Percentiles rank a stretch among this genome's conserved stretches.
phyloP scores from a whole-genome alignment of 1,140 invertebrate species.

The Nasonia vitripennis region DNA sequence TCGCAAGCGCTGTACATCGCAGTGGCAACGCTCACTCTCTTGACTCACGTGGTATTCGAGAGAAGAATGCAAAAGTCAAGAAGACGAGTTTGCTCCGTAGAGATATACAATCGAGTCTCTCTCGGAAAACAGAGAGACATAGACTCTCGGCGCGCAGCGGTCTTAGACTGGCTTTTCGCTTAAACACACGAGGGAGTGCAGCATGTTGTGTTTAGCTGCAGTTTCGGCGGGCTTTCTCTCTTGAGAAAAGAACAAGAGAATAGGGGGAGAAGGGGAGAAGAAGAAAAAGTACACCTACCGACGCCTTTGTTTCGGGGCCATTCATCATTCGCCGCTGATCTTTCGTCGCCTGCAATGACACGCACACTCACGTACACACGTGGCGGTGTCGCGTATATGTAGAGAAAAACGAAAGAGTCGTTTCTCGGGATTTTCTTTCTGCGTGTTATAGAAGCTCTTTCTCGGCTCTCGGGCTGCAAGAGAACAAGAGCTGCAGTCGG shows the following conservation, averaged over 20 bases:
- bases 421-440: background rate
- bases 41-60: background rate
- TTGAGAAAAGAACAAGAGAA: background rate
- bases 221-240: background rate
- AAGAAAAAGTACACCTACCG: background rate
- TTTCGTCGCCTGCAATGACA: background rate
- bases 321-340: slow-evolving; percentile 30
- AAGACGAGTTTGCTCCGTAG: background rate
- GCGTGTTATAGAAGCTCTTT: slow-evolving; percentile 13
- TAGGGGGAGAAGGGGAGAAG: background rate
- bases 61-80: slow-evolving; percentile 12
- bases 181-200: background rate
- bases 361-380: background rate
- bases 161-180: slow-evolving; percentile 25
- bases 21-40: background rate
- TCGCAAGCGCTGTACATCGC: too few relatives aligned
- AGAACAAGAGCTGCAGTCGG: background rate
- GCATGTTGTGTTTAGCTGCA: background rate
- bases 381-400: too few relatives aligned
- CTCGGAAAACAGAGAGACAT: background rate
- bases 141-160: background rate
- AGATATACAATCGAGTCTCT: background rate
- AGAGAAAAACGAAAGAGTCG: background rate
- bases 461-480: background rate
- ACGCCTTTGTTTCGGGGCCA: slow-evolving; percentile 13